These are phyloP conservation scores for Macropus fuliginosus DNA, from an alignment of 2,797 vertebrate genomes.

Conservation along the genomic window DNA sequence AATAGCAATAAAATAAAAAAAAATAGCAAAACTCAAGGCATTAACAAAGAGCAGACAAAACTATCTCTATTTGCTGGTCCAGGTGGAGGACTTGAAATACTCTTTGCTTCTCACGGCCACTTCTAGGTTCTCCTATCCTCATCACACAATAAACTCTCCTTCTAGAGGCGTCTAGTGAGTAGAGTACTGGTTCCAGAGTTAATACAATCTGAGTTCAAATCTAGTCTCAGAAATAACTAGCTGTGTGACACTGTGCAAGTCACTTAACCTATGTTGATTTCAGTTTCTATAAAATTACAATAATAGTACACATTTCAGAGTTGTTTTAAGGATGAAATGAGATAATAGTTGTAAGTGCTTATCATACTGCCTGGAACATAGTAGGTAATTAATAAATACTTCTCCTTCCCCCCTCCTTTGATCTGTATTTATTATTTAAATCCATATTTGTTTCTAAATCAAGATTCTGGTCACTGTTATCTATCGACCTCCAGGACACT, in stretches of 20 bases:
- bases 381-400: background rate
- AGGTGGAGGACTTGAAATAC: background rate
- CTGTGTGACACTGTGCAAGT: constrained; percentile 24
- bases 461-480: background rate
- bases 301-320: background rate
- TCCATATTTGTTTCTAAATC: background rate
- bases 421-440: background rate
- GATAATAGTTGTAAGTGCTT: constrained; percentile 5
- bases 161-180: background rate
- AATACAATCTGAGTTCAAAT: constrained; percentile 28
- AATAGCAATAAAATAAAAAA: background rate
- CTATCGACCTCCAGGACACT: background rate
- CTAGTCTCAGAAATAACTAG: background rate
- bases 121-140: background rate
- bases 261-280: background rate
- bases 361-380: background rate
- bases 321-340: constrained; percentile 32
- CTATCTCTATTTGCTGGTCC: background rate
- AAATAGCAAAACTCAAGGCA: background rate
- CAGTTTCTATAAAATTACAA: constrained; percentile 2
- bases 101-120: background rate
- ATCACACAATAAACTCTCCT: background rate
- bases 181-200: constrained; percentile 3
- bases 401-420: background rate
- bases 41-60: background rate